Evolutionary conservation across 2,113 vertebrate species (phyloP), one percentile per base, ranked within the genome.

Genomic region (Istiophorus platypterus): DNA sequence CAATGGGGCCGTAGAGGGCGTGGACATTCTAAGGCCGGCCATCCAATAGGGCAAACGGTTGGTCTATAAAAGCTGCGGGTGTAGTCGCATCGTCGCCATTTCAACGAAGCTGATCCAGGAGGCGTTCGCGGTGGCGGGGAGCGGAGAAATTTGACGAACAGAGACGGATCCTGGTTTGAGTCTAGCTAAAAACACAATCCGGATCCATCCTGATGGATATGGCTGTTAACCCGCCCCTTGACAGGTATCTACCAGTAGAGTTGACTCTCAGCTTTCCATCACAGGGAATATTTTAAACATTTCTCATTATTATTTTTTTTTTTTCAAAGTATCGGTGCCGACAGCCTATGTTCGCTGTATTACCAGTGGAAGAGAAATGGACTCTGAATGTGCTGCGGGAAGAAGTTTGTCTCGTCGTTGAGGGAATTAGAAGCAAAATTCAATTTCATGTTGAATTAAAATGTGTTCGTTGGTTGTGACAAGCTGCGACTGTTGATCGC

Each of bases 171-270:
- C 91, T 76, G 89, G 84, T 86, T 90, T 81, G 85, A 82, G 79
- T 89, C 77, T 91, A 89, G 63, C 78, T 75, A 61, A 70, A 92
- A 93, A 92, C 89, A 78, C 85, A 95, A 95, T 95, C 94, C 93
- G 94, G 94, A 95, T 94, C 94, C 94, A 96, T 96, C 95, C 92
- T 82, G 80, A 95, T 94, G 95, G 95, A 95, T 89, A 94, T 94
- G 94, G 95, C 94, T 75, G 66, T 95, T 85, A 94, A 93, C 91
- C 91, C 93, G 89, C 92, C 83, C 76, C 82, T 94, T 93, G 93
- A 96, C 94, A 96, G 95, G 95, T 96, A 96, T 94, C 91, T 91
- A 94, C 85, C 72, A 93, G 93, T 92, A 89, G 86, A 87, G 69
- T 74, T 90, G 89, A 84, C 91, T 88, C 77, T 91, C 61, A 82